Percentiles rank a stretch among this genome's conserved stretches.
Conservation (phyloP, 2,888 invertebrate genomes). For the Drosophila lutescens region DNA sequence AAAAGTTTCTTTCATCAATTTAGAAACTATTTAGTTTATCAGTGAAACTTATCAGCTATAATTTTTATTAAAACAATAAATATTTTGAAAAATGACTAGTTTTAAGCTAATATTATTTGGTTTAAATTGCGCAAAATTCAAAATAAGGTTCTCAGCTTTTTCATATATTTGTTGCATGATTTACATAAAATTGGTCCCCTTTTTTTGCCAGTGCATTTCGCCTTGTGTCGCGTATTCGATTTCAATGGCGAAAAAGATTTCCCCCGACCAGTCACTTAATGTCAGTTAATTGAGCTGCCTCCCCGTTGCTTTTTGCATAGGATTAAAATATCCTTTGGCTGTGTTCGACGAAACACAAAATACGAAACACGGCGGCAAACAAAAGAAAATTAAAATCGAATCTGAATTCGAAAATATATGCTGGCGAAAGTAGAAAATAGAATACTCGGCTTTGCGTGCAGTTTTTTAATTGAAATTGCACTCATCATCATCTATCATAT, state of each 20-base stretch:
- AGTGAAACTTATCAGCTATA: no score
- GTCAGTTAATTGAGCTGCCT: conserved; percentile 46
- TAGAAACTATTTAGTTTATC: no score
- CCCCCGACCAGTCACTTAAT: conserved; percentile 45
- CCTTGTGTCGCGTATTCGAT: conserved; percentile 44
- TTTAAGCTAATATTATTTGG: no score
- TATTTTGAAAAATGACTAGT: no score
- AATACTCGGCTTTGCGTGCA: neutral
- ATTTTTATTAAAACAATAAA: no score
- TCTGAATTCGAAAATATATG: conserved; percentile 3
- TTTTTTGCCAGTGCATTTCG: neutral
- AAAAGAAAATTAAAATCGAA: conserved; percentile 17
- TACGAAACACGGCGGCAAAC: neutral
- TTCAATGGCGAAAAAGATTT: conserved; percentile 31
- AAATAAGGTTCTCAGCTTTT: no score
- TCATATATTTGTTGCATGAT: no score
- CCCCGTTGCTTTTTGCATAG: conserved; percentile 14
- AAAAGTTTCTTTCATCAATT: no score
- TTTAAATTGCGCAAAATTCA: no score
- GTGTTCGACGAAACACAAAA: neutral
- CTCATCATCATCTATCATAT: conserved; percentile 32
- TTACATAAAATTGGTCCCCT: neutral
- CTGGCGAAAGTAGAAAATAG: conserved; percentile 5
- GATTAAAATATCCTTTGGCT: conserved; percentile 27
- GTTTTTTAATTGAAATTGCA: conserved; percentile 37